These are phyloP conservation scores for Craseonycteris thonglongyai DNA, from an alignment of 2,113 vertebrate species.

Conservation along the genomic window DNA sequence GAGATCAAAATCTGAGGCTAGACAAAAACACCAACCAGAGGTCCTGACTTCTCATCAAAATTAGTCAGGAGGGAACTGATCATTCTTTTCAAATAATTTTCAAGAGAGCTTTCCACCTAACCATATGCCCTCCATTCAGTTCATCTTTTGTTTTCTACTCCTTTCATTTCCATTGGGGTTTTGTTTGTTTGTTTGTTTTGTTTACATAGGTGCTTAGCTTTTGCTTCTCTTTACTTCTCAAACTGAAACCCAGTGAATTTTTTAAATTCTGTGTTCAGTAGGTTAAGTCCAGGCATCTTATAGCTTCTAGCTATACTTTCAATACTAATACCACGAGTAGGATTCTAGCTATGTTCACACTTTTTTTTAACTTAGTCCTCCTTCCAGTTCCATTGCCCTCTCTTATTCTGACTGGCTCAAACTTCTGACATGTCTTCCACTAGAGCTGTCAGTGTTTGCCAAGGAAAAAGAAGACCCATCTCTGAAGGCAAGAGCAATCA, in stretches of 20 bases:
- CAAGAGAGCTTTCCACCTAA: not conserved
- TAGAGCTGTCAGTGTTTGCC: not conserved
- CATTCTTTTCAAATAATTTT: not conserved
- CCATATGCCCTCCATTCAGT: not conserved
- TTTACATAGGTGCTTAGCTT: not conserved
- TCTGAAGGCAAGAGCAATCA: not conserved
- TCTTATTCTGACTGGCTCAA: not conserved
- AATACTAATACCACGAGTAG: not conserved
- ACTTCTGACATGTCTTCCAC: not conserved
- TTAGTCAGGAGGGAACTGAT: not conserved
- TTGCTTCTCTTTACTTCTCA: not conserved
- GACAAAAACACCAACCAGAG: not conserved
- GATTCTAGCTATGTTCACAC: not conserved
- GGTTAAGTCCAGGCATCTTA: not conserved
- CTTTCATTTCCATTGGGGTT: not conserved
- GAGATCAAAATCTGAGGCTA: not conserved
- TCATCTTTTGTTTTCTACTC: not conserved
- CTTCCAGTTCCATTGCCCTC: not conserved
- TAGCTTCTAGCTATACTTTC: not conserved
- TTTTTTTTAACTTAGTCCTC: not conserved
- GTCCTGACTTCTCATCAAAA: not conserved
- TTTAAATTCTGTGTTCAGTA: not conserved
- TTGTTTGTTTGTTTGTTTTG: not conserved
- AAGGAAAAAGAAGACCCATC: not conserved
- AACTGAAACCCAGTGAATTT: not conserved